Base-by-base conservation (phyloP, 2,113 vertebrate genomes). In the Oreotrochilus melanogaster region DNA sequence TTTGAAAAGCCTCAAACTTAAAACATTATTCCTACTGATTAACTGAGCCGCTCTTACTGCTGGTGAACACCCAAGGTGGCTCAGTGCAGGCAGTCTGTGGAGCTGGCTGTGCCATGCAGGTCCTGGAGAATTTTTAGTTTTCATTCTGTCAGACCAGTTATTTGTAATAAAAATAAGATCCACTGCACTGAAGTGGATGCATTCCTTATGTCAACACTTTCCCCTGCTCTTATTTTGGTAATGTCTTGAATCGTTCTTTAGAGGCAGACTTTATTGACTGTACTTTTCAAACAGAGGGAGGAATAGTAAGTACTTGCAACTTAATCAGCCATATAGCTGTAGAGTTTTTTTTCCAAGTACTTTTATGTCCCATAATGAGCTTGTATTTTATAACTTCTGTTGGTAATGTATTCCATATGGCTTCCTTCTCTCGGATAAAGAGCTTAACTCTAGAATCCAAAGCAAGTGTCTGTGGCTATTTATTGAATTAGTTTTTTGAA, bases 401-500 rank as follows among this genome's bases (percentile, higher is more conserved):
- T 93, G 90, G 43, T 89, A 92, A 96, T 94, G 39, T 90, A 57
- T 97, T 96, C 93, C 95, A 94, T 88, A 83, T 95, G 95, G 48
- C 19, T 95, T 89, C 71, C 45, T 33, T 84, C 0, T 0, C 64
- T 71, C 35, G 87, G 81, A 76, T 94, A 75, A 95, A 93, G 71
- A 83, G 78, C 78, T 95, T 86, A 88, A 73, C 43, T 95, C 25
- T 53, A 47, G 53, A 78, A 82, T 86, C 78, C 85, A 83, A 76
- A 93, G 81, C 81, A 65, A 93, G 89, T 82, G 85, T 62, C 67
- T 76, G 39, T 84, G 75, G 60, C 15, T 95, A 69, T 93, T 88
- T 89, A 80, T 76, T 72, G 64, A 73, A 39, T n/a, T 39, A 39
- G 39, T 39, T 39, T 39, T 74, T 83, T 84, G 53, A 83, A 92